A percentile compares a stretch with the other conserved stretches of the same genome.
Evolutionary conservation across 1,140 invertebrate genomes (phyloP).

Genomic region (Laodelphax striatellus): DNA sequence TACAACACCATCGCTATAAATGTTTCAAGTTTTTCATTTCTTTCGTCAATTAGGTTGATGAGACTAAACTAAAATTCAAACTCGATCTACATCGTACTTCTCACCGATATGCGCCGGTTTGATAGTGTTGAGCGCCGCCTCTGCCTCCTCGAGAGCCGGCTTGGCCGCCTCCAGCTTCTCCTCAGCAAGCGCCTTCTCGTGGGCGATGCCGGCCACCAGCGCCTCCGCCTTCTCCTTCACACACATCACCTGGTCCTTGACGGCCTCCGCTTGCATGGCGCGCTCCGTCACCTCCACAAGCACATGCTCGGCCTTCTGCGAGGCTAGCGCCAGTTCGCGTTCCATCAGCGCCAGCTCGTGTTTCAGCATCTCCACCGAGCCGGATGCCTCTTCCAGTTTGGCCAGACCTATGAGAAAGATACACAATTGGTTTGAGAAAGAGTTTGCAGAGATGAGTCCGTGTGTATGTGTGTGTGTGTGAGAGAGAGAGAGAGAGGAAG

Average conservation of each 20-base stretch:
- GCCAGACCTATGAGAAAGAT: conserved; percentile 38
- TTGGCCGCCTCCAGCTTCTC: conserved; percentile 81
- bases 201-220: conserved; percentile 79
- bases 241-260: conserved; percentile 75
- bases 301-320: conserved; percentile 74
- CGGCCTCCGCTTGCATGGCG: conserved; percentile 87
- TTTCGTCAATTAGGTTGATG: no score
- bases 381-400: conserved; percentile 88
- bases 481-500: no score
- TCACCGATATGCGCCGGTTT: conserved; percentile 85
- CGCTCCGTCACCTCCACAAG: conserved; percentile 78
- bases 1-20: no score
- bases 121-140: conserved; percentile 90
- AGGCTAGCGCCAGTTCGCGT: conserved; percentile 78
- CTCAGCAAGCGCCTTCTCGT: conserved; percentile 84
- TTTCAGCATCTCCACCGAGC: conserved; percentile 81
- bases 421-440: no score
- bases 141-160: conserved; percentile 86
- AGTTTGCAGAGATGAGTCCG: no score
- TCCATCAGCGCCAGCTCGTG: conserved; percentile 90
- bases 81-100: no score
- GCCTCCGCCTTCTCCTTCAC: conserved; percentile 91
- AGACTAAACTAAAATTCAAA: no score
- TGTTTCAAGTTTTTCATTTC: no score
- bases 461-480: no score